Base-by-base conservation (phyloP, 2,888 invertebrate species). In the Troglohyphantes excavatus region DNA sequence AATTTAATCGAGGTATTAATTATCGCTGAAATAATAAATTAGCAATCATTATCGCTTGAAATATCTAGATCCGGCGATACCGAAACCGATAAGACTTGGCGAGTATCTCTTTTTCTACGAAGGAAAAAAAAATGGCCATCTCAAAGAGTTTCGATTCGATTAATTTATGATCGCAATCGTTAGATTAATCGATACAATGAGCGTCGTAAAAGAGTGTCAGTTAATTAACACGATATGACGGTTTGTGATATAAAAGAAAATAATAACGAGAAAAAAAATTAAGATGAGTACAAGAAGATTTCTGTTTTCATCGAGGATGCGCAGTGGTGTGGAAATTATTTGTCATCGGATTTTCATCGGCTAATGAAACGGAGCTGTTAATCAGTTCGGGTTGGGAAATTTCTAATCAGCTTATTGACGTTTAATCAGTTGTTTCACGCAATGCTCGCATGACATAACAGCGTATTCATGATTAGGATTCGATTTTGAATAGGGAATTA, bases 1-100 rank as follows among this genome's bases (percentile, higher is more conserved):
- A 72, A 43, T 78, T 65, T 63, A 43, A 43, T 78, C 63, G 39
- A 65, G 65, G 78, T 78, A 78, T 78, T 78, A 78, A 78, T 78
- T 78, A 78, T 78, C 78, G 33, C 23, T 19, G 39, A 78, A 78
- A 78, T 78, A 78, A 78, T 78, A 78, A 78, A 78, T 78, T 78
- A 43, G 23, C 2, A 13, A 2, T 9, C 63, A 78, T 65, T 78
- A 78, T 78, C 78, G 43, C 78, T 2, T 13, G 21, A 43, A 39
- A 65, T 26, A 78, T 78, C 78, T 78, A 17, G n/a, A 78, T 39
- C 39, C 39, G 43, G 19, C 39, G 33, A 78, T 78, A 65, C 43
- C 33, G 39, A 23, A 39, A 39, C 21, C 7, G 78, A 78, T 78
- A 65, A 65, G 5, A 11, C 78, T 65, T 78, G 63, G 17, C 26